These are phyloP conservation scores for Stramonita haemastoma DNA, from an alignment of 2,888 invertebrate genomes.

Conservation along the genomic window DNA sequence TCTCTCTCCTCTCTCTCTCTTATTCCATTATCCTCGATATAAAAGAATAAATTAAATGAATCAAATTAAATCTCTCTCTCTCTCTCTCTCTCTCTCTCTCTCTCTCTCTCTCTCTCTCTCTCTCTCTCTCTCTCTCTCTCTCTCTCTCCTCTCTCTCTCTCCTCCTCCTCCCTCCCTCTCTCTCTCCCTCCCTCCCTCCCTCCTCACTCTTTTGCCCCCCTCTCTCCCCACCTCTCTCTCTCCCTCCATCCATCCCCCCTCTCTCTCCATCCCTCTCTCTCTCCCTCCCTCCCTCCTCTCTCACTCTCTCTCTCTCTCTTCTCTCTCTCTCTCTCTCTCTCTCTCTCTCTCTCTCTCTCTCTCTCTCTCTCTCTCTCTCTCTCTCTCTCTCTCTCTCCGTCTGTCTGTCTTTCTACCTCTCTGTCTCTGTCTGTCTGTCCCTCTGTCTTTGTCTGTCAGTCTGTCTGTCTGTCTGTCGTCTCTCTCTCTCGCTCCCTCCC, in stretches of 20 bases:
- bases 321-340: neutral
- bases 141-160: neutral
- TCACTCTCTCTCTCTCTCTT: neutral
- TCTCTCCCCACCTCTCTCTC: neutral
- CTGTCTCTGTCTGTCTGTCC: neutral
- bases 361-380: neutral
- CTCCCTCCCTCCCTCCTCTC: neutral
- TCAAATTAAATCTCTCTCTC: neutral
- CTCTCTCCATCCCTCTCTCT: neutral
- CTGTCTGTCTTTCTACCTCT: neutral
- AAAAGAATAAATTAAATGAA: too few relatives aligned
- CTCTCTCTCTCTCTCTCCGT: conserved; percentile 10
- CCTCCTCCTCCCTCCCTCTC: neutral
- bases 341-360: neutral
- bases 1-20: neutral
- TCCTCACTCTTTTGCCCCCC: neutral
- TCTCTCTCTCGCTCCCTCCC: neutral
- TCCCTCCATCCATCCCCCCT: neutral
- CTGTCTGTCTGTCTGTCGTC: neutral
- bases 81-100: neutral
- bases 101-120: neutral
- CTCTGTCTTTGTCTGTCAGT: neutral
- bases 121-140: neutral
- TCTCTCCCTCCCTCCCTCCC: neutral
- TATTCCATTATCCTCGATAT: too few relatives aligned